Evolutionary conservation across 2,888 invertebrate species (phyloP), one percentile per base, ranked within the genome.

Genomic region (Acleris laterana): DNA sequence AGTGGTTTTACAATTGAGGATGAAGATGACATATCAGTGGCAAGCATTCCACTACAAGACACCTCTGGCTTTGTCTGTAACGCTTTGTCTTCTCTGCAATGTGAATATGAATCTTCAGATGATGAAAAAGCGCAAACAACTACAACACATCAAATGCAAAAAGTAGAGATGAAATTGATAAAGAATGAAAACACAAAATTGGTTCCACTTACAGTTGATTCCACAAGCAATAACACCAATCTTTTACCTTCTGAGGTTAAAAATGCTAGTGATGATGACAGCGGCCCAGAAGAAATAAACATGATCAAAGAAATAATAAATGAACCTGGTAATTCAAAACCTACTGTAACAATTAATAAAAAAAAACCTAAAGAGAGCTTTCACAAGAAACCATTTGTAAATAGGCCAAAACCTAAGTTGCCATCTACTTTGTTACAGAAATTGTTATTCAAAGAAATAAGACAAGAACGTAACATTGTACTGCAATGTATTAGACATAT

Each of bases 401-500:
- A 28, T 69, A 73, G 71, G 69, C 69, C 77, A 58, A 82, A 81
- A 69, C 71, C 75, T 32, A 84, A 85, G 76, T 58, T 89, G 70
- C 93, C 90, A 71, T 93, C 93, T 44, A 95, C 95, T 16, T 88
- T 96, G 71, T 86, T 97, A 59, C 95, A 96, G 74, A 96, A 95
- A 80, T 85, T 98, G 28, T 88, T 98, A 63, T 94, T 94, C 57
- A 93, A 94, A 65, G 97, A 98, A 82, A 97, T 98, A 73, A 93
- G 95, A 70, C 96, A 96, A 74, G 98, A 98, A 87, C 93, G 98
- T 61, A 98, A 98, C 87, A 93, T 96, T 55, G 93, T 98, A 58
- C 93, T 98, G 38, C 98, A 98, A 83, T 98, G 98, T 89, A 95
- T 98, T 44, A 95, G 96, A 72, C 95, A 95, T 89, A 95, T 98